Base-by-base conservation (phyloP, 2,888 invertebrate genomes). In the Branchinecta sandiegonensis region DNA sequence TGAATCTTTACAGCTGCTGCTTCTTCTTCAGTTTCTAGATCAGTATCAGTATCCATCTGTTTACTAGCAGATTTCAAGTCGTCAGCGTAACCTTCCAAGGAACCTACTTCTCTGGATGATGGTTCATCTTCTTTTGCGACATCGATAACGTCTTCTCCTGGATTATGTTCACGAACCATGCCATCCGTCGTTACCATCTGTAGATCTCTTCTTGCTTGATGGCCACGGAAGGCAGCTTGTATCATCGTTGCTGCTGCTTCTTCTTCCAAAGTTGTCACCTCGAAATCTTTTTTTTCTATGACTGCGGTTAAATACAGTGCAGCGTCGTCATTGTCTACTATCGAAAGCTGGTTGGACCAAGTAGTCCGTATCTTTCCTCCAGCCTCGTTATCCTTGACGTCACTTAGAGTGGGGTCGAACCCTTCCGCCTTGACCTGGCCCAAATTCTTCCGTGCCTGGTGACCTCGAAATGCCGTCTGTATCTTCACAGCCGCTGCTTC, bases 151-250 rank as follows among this genome's bases (percentile, higher is more conserved):
- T 37, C 37, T 37, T 37, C 37, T 37, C 37, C 37, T 37, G 37
- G 6, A 37, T 37, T 37, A 37, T 37, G 37, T 37, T 37, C 6
- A 37, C 5, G 4, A 37, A 37, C 37, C 3, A 37, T 37, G 37
- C 37, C 37, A 17, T 56, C 63, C 12, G n/a, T 56, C 63, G 14
- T 23, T 56, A 56, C 3, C 63, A 17, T 56, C 12, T 56, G 11
- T 56, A 17, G 8, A 56, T 67, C 47, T 9, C 11, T 11, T 11
- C 69, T 67, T 13, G 64, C n/a, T 64, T 69, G 68, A 64, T 63
- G 66, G 17, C 69, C 69, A 46, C 69, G 63, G 63, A 17, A 69
- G 3, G 66, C 69, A 13, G 69, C 69, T 13, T 69, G 69, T 14
- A 69, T 69, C 9, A 14, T 69, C 12, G 47, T 23, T 4, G 69